phyloP scores from a whole-genome alignment of 2,797 vertebrate species.

The Chanos chanos region DNA sequence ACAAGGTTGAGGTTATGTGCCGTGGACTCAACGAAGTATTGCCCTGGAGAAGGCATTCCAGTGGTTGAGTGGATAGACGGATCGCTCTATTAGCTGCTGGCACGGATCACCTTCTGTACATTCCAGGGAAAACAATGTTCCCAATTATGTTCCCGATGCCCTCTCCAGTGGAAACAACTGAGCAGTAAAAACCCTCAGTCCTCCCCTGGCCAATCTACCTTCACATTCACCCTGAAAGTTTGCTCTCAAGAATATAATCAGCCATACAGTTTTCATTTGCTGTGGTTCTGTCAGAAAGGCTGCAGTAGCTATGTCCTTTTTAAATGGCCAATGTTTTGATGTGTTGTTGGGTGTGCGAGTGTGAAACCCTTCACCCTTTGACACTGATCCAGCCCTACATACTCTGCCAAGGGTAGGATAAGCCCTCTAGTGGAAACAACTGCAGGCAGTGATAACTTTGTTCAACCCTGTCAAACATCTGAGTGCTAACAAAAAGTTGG shows the following conservation, averaged over 20 bases:
- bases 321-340: too few relatives aligned
- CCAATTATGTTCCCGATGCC: slow-evolving; percentile 55
- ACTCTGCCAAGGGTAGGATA: too few relatives aligned
- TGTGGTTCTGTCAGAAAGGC: too few relatives aligned
- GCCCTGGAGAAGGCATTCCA: slow-evolving; percentile 45
- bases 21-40: slow-evolving; percentile 37
- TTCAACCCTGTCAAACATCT: too few relatives aligned
- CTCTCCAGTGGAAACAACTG: slow-evolving; percentile 55
- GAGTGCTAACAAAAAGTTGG: too few relatives aligned
- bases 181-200: slow-evolving; percentile 21
- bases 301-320: too few relatives aligned
- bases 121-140: slow-evolving; percentile 50
- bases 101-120: slow-evolving; percentile 41
- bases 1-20: slow-evolving; percentile 18
- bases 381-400: too few relatives aligned
- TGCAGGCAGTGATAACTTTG: too few relatives aligned
- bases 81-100: slow-evolving; percentile 53
- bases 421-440: too few relatives aligned
- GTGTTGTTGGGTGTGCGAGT: too few relatives aligned
- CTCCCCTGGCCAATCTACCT: neutral
- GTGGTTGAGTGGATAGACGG: slow-evolving; percentile 48
- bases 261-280: too few relatives aligned
- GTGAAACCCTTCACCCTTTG: too few relatives aligned
- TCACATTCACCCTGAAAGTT: neutral
- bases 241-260: neutral